Conservation (phyloP, 2,888 invertebrate genomes). For the Pammene aurita region DNA sequence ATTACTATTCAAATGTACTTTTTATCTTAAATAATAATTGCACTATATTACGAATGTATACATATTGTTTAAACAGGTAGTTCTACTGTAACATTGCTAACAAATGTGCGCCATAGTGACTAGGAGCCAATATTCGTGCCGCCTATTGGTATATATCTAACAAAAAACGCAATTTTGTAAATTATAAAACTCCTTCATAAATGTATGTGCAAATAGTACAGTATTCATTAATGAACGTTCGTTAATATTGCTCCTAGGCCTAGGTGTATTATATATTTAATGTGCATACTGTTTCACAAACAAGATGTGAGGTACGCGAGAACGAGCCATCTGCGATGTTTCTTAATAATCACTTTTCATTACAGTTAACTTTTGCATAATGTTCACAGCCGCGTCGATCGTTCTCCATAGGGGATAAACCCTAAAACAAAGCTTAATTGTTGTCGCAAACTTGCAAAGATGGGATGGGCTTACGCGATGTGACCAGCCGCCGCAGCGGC, state of each 20-base stretch:
- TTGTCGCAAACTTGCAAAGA: constrained; percentile 81
- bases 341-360: constrained; percentile 45
- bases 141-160: too few relatives aligned
- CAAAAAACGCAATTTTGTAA: too few relatives aligned
- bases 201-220: background rate
- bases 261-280: constrained; percentile 14
- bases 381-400: constrained; percentile 81
- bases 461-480: constrained; percentile 89
- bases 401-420: constrained; percentile 66
- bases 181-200: background rate
- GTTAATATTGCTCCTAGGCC: constrained; percentile 9
- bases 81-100: constrained; percentile 22
- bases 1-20: constrained; percentile 23
- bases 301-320: constrained; percentile 16
- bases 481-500: constrained; percentile 85
- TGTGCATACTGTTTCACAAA: constrained; percentile 20
- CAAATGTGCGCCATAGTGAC: constrained; percentile 3
- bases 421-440: constrained; percentile 81
- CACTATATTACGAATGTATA: constrained; percentile 31
- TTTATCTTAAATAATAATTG: constrained; percentile 32
- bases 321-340: constrained; percentile 29
- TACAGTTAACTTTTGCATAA: constrained; percentile 72
- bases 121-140: constrained; percentile 18
- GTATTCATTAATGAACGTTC: background rate
- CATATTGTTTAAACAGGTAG: constrained; percentile 7